Base-by-base conservation (phyloP, 2,797 vertebrate species). In the Danio choprae region DNA sequence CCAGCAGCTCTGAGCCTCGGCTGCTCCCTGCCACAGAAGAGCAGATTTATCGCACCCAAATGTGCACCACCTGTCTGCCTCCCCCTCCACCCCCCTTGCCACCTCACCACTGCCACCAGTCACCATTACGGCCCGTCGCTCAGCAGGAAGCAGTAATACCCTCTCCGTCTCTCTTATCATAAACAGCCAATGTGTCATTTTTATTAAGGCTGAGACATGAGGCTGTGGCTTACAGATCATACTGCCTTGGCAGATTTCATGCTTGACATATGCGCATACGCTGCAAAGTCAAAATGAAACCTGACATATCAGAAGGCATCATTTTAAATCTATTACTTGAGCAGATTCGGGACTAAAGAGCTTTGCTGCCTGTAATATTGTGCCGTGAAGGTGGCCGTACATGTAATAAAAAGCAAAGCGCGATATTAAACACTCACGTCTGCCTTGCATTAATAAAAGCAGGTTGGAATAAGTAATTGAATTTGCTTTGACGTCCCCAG, bases 11-110 rank as follows among this genome's bases (percentile, higher is more conserved):
- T n/a, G 70, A 82, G 79, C 77, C 79, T 71, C 58, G 84, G 22
- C 22, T 79, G 79, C 85, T 87, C 74, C 81, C 81, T 60, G 81
- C 76, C 79, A 70, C 64, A 75, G 83, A 87, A 74, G 84, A 51
- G 78, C 68, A 87, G 83, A 85, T 88, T 90, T 85, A 90, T 84
- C 80, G 77, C 81, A 20, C 72, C 81, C 85, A 86, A 89, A 80
- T 86, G 82, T 80, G 79, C 62, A 82, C 85, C 90, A 90, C 88
- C 88, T 92, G 89, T 89, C 87, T 81, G 77, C 77, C 55, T 63
- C 74, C 63, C 22, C 43, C 20, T 40, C 50, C 43, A 29, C 29
- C 29, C 20, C 40, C 50, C n/a, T 18, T 48, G 41, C 59, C 65
- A 70, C 22, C 58, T 48, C n/a, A 13, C 44, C 69, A 20, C 70